phyloP scores from a whole-genome alignment of 2,888 invertebrate genomes.

The Dolichomitus sp. region DNA sequence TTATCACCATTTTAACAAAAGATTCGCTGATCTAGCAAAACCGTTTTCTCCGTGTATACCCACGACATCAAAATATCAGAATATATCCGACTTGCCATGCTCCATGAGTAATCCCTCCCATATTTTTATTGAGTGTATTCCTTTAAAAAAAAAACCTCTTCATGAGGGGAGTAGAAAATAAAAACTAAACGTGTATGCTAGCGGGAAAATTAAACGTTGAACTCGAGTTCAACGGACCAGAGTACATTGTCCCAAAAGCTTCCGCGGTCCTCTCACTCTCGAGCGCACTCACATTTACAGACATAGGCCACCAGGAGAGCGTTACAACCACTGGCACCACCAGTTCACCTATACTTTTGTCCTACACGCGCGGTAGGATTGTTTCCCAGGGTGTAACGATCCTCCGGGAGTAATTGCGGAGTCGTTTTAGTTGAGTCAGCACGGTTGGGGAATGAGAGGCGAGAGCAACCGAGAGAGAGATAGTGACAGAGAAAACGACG shows the following conservation, averaged over 20 bases:
- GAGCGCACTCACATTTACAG: constrained; percentile 45
- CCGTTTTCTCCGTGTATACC: too few species aligned
- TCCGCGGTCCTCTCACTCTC: constrained; percentile 16
- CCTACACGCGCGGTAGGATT: constrained; percentile 74
- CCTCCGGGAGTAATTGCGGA: constrained; percentile 82
- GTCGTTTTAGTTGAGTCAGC: constrained; percentile 83
- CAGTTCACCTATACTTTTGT: constrained; percentile 66
- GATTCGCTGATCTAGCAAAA: too few species aligned
- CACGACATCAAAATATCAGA: too few species aligned
- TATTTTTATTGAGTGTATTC: too few species aligned
- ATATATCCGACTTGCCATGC: too few species aligned
- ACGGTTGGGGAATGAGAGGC: constrained; percentile 72
- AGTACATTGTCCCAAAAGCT: constrained; percentile 46
- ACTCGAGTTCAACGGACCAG: constrained; percentile 47
- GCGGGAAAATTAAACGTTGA: constrained; percentile 41
- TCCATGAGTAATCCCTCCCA: too few species aligned
- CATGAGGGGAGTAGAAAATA: background rate
- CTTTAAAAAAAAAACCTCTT: background rate
- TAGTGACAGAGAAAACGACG: constrained; percentile 58
- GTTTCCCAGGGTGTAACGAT: constrained; percentile 82
- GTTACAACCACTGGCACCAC: background rate
- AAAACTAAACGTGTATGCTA: constrained; percentile 9
- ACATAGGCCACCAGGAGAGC: constrained; percentile 32
- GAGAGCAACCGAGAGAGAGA: constrained; percentile 64
- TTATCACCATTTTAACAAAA: too few species aligned